Evolutionary conservation across 2,797 vertebrate genomes (phyloP).

Genomic region (Champsocephalus gunnari): DNA sequence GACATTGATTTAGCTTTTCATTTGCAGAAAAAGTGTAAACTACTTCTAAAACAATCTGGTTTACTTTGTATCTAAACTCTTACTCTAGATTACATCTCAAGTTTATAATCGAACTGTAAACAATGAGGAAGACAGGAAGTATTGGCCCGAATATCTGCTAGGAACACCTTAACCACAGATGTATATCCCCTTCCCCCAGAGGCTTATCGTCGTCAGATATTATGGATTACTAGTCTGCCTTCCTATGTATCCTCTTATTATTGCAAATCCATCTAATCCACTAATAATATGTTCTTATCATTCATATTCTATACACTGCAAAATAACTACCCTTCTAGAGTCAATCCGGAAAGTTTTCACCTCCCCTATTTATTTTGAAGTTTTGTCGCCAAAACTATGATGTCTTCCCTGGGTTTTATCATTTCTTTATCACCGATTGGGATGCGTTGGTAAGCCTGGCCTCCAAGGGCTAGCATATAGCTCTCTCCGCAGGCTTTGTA

Average conservation of each 20-base stretch:
- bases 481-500: constrained; percentile 85
- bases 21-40: no score
- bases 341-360: constrained; percentile 57
- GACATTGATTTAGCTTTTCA: no score
- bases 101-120: no score
- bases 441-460: constrained; percentile 76
- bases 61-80: no score
- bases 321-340: constrained; percentile 33
- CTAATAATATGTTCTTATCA: constrained; percentile 6
- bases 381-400: constrained; percentile 57
- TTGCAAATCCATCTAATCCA: constrained; percentile 6
- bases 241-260: background rate
- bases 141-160: no score
- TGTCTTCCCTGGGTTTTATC: constrained; percentile 78
- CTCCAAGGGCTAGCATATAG: constrained; percentile 81
- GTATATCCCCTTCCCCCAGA: no score
- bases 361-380: constrained; percentile 68
- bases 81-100: no score
- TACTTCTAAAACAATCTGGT: no score
- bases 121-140: no score
- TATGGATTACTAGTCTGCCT: no score
- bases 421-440: constrained; percentile 68
- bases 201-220: no score
- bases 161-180: no score
- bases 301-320: constrained; percentile 32